These are phyloP conservation scores for Hirtodrosophila confusa DNA, from an alignment of 2,888 invertebrate genomes.

Conservation along the genomic window DNA sequence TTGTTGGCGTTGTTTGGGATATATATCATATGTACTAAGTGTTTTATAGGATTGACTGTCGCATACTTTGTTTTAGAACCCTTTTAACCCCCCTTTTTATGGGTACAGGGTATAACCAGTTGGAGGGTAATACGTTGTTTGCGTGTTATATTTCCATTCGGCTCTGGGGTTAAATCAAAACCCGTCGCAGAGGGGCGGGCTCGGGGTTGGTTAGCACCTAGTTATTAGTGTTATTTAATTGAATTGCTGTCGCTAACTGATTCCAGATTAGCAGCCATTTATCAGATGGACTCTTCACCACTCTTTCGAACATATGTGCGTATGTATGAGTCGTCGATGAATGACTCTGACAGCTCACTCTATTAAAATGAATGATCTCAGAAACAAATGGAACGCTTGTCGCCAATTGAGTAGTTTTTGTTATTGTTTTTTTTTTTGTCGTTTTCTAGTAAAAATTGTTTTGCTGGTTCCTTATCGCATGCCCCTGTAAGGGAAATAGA, in stretches of 20 bases:
- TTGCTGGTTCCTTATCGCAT: conserved; percentile 42
- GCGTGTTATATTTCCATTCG: conserved; percentile 63
- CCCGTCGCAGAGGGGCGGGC: too few relatives aligned
- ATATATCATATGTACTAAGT: too few relatives aligned
- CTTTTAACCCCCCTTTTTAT: too few relatives aligned
- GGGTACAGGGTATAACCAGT: too few relatives aligned
- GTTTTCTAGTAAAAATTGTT: conserved; percentile 5
- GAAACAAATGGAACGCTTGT: conserved; percentile 63
- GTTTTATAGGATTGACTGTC: too few relatives aligned
- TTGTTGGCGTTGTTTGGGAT: too few relatives aligned
- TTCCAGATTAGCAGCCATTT: conserved; percentile 51
- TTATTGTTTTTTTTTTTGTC: conserved; percentile 21
- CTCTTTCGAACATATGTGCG: too few relatives aligned
- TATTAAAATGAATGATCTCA: conserved; percentile 74
- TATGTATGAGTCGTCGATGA: not conserved
- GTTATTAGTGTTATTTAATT: conserved; percentile 60
- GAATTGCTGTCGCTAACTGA: conserved; percentile 61
- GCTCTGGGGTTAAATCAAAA: conserved; percentile 18
- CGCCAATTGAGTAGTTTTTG: conserved; percentile 59
- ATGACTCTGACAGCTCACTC: conserved; percentile 48
- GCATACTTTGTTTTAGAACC: too few relatives aligned
- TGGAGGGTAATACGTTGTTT: not conserved
- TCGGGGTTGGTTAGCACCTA: conserved; percentile 37
- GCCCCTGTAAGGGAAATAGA: conserved; percentile 10
- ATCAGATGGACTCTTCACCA: not conserved